These are phyloP conservation scores for Trichogramma pretiosum DNA, from an alignment of 1,140 invertebrate species.

Conservation along the genomic window DNA sequence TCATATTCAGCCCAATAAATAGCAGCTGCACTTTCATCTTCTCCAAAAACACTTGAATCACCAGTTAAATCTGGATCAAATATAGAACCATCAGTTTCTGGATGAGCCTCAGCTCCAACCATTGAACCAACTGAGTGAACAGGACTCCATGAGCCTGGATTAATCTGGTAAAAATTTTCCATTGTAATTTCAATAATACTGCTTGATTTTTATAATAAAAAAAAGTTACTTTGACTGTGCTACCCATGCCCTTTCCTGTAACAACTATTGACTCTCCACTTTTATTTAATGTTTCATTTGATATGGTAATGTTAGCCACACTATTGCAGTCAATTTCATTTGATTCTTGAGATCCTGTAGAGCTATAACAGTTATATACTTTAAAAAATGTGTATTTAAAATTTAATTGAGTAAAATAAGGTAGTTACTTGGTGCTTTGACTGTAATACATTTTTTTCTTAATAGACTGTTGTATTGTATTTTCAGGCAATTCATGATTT, in stretches of 20 bases:
- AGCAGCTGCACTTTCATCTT: constrained; percentile 59
- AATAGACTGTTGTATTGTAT: constrained; percentile 31
- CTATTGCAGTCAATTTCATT: constrained; percentile 33
- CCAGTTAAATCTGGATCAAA: constrained; percentile 60
- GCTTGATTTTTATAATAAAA: constrained; percentile 2
- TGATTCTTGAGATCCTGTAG: constrained; percentile 31
- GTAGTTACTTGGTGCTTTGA: constrained; percentile 30
- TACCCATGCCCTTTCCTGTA: constrained; percentile 41
- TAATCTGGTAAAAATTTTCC: constrained; percentile 34
- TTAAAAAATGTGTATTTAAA: not conserved
- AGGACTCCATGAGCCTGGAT: constrained; percentile 73
- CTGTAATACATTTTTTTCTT: constrained; percentile 32
- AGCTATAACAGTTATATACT: constrained; percentile 20
- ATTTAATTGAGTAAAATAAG: not conserved
- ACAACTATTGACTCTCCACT: constrained; percentile 40
- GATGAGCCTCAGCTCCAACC: constrained; percentile 67
- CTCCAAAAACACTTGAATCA: constrained; percentile 66
- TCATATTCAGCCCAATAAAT: constrained; percentile 68
- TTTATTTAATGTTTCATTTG: constrained; percentile 41
- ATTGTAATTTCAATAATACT: not conserved
- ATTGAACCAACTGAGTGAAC: constrained; percentile 73
- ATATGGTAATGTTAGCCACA: constrained; percentile 42
- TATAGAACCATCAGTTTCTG: constrained; percentile 68
- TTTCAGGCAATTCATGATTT: constrained; percentile 24
- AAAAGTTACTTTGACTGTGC: constrained; percentile 34